Conservation (phyloP, 2,888 invertebrate species). For the Cephus spinipes region DNA sequence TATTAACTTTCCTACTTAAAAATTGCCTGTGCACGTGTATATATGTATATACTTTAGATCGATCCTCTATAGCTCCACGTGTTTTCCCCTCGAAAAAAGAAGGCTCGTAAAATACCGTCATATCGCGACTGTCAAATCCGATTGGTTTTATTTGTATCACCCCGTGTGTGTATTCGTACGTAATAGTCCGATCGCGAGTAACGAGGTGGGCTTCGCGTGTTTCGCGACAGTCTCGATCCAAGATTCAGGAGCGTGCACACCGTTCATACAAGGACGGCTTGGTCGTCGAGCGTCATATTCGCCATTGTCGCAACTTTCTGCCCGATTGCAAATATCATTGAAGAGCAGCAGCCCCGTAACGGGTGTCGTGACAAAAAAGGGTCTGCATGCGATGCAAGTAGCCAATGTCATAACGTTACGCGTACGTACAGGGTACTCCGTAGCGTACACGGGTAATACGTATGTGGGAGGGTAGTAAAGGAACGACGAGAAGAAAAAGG, state of each 20-base stretch:
- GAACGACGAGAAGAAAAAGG: constrained; percentile 15
- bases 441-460: neutral
- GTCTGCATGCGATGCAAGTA: constrained; percentile 47
- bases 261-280: neutral
- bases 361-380: constrained; percentile 40
- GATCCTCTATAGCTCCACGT: neutral
- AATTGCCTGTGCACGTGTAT: neutral
- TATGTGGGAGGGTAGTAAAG: constrained; percentile 18
- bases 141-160: neutral
- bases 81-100: neutral
- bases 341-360: constrained; percentile 24
- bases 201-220: neutral
- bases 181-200: neutral
- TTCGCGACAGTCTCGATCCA: neutral
- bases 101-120: neutral
- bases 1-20: neutral
- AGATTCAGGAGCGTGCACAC: neutral
- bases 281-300: constrained; percentile 22
- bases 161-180: neutral
- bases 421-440: neutral
- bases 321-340: constrained; percentile 44
- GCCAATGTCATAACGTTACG: neutral
- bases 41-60: neutral
- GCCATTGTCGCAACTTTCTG: neutral
- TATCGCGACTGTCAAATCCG: neutral